Evolutionary conservation across 2,797 vertebrate species (phyloP).

Genomic region (Dromococcyx pavoninus): DNA sequence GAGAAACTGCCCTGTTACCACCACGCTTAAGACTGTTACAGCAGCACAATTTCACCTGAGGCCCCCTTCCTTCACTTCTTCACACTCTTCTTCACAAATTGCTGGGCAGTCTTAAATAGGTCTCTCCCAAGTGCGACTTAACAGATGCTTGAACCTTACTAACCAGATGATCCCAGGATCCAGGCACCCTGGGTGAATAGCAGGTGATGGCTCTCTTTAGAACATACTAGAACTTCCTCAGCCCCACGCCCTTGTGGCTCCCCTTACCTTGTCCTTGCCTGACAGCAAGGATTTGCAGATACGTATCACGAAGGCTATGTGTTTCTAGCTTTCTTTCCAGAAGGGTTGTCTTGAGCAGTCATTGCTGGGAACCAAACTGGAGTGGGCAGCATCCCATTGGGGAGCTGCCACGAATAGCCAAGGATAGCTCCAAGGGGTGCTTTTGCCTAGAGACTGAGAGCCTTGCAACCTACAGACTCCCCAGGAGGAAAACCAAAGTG

Average conservation of each 20-base stretch:
- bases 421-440: background rate
- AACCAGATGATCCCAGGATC: background rate
- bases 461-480: background rate
- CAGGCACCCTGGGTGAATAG: background rate
- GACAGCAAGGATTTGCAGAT: background rate
- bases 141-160: background rate
- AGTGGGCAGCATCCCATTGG: background rate
- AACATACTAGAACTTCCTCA: background rate
- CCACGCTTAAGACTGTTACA: background rate
- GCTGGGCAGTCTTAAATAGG: background rate
- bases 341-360: background rate
- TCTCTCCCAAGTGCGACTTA: background rate
- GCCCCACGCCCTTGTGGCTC: background rate
- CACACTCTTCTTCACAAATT: background rate
- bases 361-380: background rate
- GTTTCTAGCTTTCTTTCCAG: background rate
- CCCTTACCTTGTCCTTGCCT: background rate
- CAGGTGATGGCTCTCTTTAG: background rate
- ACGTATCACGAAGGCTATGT: background rate
- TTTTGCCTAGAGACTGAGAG: background rate
- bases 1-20: background rate
- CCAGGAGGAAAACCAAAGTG: background rate
- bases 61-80: background rate
- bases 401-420: background rate
- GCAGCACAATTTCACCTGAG: background rate